Base-by-base conservation (phyloP, 2,888 invertebrate genomes). In the Acholoe squamosa region DNA sequence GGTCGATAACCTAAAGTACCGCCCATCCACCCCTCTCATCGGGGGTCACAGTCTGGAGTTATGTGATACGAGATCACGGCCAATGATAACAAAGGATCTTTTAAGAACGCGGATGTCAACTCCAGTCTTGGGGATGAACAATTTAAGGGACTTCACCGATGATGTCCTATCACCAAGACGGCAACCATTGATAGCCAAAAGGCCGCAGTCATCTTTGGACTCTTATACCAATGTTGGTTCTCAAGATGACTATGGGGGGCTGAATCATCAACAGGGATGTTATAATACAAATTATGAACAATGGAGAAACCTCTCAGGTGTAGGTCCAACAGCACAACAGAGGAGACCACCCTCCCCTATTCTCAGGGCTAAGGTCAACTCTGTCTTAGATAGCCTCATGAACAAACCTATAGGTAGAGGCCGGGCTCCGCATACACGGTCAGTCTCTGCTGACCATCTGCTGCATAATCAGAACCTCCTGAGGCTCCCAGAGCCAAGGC, bases 301-400 rank as follows among this genome's bases (percentile, higher is more conserved):
- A 10, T 43, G 43, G 43, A 43, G 43, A 10, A 71, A 28, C 84
- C 16, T 77, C 34, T 14, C 34, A 3, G n/a, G 22, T 10, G 84
- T n/a, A 10, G 84, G 5, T n/a, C 0, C 1, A 22, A n/a, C 16
- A 51, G 19, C 33, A 28, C 43, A 84, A 12, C 84, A 84, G 22
- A 84, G 43, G n/a, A 84, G 84, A 33, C 34, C 84, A n/a, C 84
- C 84, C 22, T 84, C 84, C 1, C 84, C 84, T 84, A 43, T 84
- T 19, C 34, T 84, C 34, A 84, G 84, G 19, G 84, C 84, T 34
- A 84, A 84, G 84, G 84, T 84, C 43, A 84, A 84, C 19, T 84
- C 84, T 43, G 84, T 84, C n/a, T 28, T 84, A 28, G 84, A 84
- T 22, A 84, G 43, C 5, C 51, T 84, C 43, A 84, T 84, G 34